phyloP scores from a whole-genome alignment of 2,888 invertebrate species.

The Bibio marci region DNA sequence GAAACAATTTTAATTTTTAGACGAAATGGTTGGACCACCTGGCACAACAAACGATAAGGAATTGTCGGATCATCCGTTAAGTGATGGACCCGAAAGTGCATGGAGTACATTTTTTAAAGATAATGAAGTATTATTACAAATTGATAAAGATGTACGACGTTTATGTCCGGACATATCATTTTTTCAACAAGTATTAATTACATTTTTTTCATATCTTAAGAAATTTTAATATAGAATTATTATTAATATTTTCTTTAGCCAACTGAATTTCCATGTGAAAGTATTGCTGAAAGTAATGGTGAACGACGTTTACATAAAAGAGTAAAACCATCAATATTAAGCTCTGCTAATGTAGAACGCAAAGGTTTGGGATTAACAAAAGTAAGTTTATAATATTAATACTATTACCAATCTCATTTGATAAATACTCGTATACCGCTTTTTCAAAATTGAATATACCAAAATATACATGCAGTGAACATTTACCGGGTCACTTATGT shows the following conservation, averaged over 20 bases:
- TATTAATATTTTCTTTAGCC: conserved; percentile 37
- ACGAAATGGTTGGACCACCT: conserved; percentile 77
- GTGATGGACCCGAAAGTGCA: conserved; percentile 85
- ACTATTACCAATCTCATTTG: no score
- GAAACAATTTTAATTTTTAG: conserved; percentile 33
- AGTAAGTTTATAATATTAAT: conserved; percentile 33
- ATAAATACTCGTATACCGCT: no score
- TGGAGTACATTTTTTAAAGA: conserved; percentile 96
- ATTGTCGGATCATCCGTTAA: conserved; percentile 69
- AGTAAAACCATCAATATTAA: conserved; percentile 71
- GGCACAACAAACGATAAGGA: conserved; percentile 42
- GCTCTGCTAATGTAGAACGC: conserved; percentile 74
- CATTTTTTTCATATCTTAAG: background rate
- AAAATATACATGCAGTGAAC: no score
- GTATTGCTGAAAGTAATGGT: conserved; percentile 62
- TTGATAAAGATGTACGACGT: conserved; percentile 91
- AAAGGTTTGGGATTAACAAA: conserved; percentile 78
- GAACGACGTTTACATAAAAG: conserved; percentile 73
- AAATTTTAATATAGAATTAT: no score
- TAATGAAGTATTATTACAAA: conserved; percentile 92
- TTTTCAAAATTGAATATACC: no score
- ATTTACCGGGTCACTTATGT: no score
- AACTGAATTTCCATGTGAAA: conserved; percentile 75
- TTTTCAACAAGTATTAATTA: conserved; percentile 54
- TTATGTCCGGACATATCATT: conserved; percentile 94